Evolutionary conservation across 1,140 invertebrate species (phyloP), one percentile per base, ranked within the genome.

Genomic region (Drusus annulatus): DNA sequence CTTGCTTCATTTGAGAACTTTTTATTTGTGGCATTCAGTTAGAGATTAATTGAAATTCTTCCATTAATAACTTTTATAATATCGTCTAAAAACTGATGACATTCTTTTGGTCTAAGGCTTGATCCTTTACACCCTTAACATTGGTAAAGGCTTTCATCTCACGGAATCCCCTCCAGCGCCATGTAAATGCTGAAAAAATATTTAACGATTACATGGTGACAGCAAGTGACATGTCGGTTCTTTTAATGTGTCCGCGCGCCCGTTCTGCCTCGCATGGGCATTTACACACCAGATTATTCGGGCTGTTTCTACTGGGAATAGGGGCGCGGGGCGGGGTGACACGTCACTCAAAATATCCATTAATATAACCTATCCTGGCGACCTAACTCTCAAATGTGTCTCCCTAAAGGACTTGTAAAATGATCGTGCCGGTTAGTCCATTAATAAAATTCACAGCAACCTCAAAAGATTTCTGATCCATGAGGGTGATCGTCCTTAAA

Each of bases 271-370:
- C 65, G 63, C 74, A 71, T 56, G 63, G 65, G 51, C 81, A 78
- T 80, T 83, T 83, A 83, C 80, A 83, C 80, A 77, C 63, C 76
- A 83, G 81, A 83, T 83, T 83, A 83, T 83, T 83, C 73, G 76
- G 81, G 78, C 52, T 80, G 81, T 80, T 82, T 23, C 76, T 83
- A n/a, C 28, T 19, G 68, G 17, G 21, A 16, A 45, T 28, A 16
- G 50, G 58, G 28, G n/a, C 13, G 45, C 60, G 16, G 45, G 71
- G 56, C 56, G 28, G 68, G 76, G 81, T 80, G 75, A 83, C 80
- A 83, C 71, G 82, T 83, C 82, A 81, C 77, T 83, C 82, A 83
- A 83, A 83, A 83, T 81, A 78, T 81, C 82, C 82, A 83, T 83
- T 83, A 79, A 83, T 83, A 81, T 79, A 81, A 81, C 76, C 81